Percentiles rank a stretch among this genome's conserved stretches.
phyloP scores from a whole-genome alignment of 2,113 vertebrate species.

The Rana temporaria region DNA sequence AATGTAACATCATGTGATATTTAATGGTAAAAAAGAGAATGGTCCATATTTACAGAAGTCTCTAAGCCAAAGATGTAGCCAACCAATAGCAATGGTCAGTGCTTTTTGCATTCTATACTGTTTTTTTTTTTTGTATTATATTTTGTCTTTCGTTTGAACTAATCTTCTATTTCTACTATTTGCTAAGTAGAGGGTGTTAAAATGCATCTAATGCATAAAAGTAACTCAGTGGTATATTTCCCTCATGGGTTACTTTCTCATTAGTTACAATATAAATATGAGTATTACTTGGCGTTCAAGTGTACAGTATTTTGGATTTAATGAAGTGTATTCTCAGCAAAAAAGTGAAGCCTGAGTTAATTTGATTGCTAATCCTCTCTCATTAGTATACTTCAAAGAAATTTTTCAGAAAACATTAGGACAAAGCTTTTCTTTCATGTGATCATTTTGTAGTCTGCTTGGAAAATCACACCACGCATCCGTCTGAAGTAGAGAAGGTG shows the following conservation, averaged over 20 bases:
- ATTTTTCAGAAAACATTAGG: conserved; percentile 1
- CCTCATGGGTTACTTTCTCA: too few species aligned
- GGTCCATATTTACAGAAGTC: too few species aligned
- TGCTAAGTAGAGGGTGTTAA: too few species aligned
- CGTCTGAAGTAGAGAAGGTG: conserved; percentile 4
- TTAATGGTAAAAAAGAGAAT: too few species aligned
- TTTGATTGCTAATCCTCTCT: not conserved
- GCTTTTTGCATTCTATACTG: too few species aligned
- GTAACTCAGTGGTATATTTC: not conserved
- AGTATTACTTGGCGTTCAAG: not conserved
- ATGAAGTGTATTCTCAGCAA: not conserved
- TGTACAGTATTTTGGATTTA: not conserved
- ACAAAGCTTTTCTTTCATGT: conserved; percentile 21
- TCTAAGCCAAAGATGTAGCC: too few species aligned
- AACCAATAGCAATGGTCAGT: too few species aligned
- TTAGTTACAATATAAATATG: too few species aligned
- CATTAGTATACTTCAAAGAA: conserved; percentile 16
- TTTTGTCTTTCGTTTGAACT: too few species aligned
- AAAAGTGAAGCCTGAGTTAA: not conserved
- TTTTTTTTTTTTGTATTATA: too few species aligned
- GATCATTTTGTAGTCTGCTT: conserved; percentile 11
- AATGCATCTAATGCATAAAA: not conserved
- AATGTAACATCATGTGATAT: too few species aligned
- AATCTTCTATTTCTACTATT: too few species aligned
- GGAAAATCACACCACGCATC: not conserved